Evolutionary conservation across 1,140 invertebrate species (phyloP).

Genomic region (Manduca sexta): DNA sequence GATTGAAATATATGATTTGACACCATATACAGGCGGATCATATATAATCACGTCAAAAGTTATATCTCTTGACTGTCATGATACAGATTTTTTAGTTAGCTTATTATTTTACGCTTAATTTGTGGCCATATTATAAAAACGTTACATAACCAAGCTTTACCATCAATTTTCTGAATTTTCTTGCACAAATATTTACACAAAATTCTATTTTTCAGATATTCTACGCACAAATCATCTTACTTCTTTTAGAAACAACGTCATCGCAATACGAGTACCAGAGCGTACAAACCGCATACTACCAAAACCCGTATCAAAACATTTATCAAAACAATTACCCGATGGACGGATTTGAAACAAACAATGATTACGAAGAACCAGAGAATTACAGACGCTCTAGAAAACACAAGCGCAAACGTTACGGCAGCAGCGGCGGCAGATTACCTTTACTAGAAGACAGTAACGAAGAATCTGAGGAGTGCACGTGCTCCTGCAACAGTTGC

Average conservation of each 20-base stretch:
- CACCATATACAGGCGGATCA: too few relatives aligned
- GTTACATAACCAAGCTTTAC: too few relatives aligned
- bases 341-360: neutral
- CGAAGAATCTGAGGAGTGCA: constrained; percentile 25
- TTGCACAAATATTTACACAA: too few relatives aligned
- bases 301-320: neutral
- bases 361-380: constrained; percentile 1
- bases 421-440: neutral
- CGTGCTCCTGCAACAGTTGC: constrained; percentile 31
- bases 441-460: constrained; percentile 13
- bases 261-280: constrained; percentile 1
- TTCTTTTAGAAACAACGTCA: neutral
- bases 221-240: neutral
- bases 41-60: too few relatives aligned
- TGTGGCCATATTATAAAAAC: too few relatives aligned
- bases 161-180: too few relatives aligned
- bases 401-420: neutral
- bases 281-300: neutral
- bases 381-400: neutral
- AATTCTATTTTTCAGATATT: constrained; percentile 5
- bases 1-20: too few relatives aligned
- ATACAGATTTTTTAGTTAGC: too few relatives aligned
- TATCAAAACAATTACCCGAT: neutral
- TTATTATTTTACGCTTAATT: too few relatives aligned
- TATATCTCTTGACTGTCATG: too few relatives aligned